Base-by-base conservation (phyloP, 37 sponge, comb jelly and placozoan genomes). In the Ianthella basta region DNA sequence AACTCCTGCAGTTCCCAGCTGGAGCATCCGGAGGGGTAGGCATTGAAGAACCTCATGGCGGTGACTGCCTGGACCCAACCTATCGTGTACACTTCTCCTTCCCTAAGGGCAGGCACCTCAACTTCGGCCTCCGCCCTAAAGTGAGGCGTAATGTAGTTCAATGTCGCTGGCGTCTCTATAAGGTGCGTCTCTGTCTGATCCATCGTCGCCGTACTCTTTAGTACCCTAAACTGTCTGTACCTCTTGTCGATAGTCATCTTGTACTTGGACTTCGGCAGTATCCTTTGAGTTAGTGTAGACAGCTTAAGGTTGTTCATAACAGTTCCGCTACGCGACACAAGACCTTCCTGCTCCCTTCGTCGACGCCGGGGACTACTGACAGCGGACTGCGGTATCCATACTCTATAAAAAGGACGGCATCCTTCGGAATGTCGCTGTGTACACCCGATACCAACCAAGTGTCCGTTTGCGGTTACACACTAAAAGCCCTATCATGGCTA, bases 21-120 rank as follows among this genome's bases (percentile, higher is more conserved):
- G 10, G 92, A 91, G 34, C 85, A 81, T 0, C 95, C 95, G 24
- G 65, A 79, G 19, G 95, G 95, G 56, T 95, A 95, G 16, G 84
- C 64, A 66, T 95, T 95, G 84, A 83, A 67, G 59, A 95, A 95
- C 63, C 86, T 91, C 95, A 95, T 95, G 25, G 80, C 82, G 14
- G 95, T 95, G 20, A 95, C 92, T 4, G 95, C 95, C 59, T 95
- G 95, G 25, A 95, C 89, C 95, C 95, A 95, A 2, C 95, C 95
- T 8, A 95, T 66, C 15, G 94, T 95, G 84, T 83, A 87, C 35
- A 89, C 79, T 41, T 95, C 93, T 56, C 86, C 91, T 68, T 91
- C 91, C 73, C 84, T 75, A 27, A 95, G 81, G 29, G 86, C 83
- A 14, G 84, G 74, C 6, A 92, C 59, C 32, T 89, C 94, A 1